These are phyloP conservation scores for Strigops habroptila DNA, from an alignment of 2,113 vertebrate species.

Conservation along the genomic window DNA sequence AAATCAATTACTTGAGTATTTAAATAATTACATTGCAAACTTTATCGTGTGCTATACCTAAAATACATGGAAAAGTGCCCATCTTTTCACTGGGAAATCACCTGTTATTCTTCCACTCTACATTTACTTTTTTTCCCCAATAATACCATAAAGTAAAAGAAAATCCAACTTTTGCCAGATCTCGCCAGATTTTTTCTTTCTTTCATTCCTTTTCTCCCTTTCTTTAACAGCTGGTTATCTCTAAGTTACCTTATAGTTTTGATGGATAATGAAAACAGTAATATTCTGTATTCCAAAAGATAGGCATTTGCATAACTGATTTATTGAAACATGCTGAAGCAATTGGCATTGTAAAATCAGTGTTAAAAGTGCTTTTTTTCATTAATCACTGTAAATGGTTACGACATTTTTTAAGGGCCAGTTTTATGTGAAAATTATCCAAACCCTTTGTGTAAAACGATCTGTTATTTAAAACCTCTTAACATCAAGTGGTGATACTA, in stretches of 20 bases:
- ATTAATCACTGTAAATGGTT: slow-evolving; percentile 47
- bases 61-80: background rate
- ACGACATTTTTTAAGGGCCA: slow-evolving; percentile 53
- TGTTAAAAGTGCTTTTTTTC: slow-evolving; percentile 24
- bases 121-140: background rate
- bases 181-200: background rate
- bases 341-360: slow-evolving; percentile 27
- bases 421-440: slow-evolving; percentile 46
- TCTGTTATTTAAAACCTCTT: slow-evolving; percentile 56
- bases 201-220: background rate
- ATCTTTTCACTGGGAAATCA: background rate
- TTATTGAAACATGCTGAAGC: slow-evolving; percentile 41
- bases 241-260: background rate
- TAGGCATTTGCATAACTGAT: background rate
- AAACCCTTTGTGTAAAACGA: slow-evolving; percentile 44
- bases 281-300: background rate
- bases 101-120: background rate
- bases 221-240: background rate
- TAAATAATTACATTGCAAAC: background rate
- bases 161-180: rapidly evolving
- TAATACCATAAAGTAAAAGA: background rate
- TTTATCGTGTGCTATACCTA: background rate
- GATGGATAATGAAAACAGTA: background rate
- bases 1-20: background rate
- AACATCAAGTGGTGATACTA: background rate